Evolutionary conservation across 2,888 invertebrate genomes (phyloP), one percentile per base, ranked within the genome.

Genomic region (Cordilura impudica): DNA sequence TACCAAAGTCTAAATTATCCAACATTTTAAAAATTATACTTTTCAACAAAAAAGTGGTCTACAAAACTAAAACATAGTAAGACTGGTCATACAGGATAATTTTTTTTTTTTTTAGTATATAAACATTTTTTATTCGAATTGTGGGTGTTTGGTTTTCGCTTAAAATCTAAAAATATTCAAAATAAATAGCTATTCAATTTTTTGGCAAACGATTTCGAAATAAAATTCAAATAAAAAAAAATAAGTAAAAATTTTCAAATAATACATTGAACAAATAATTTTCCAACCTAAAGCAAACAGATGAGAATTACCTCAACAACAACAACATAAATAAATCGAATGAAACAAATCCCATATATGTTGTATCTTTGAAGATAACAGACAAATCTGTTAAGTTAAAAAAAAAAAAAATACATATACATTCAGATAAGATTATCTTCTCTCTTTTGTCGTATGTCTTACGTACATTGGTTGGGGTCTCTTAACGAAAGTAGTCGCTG

Each of bases 121-220:
- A n/a, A n/a, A n/a, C n/a, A n/a, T 19, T 45, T 14, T 47, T 26
- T 18, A 61, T 43, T 43, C 23, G 6, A 8, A 7, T 35, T 29
- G 21, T 65, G 47, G 14, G 65, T 72, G 72, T 63, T 31, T 21
- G 12, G 26, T 45, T 16, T 35, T 53, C 31, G 43, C 23, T 39
- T 35, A 67, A 18, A 56, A 67, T 45, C 71, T 79, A 67, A 79
- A 75, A 63, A 72, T 79, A 78, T 58, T 39, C 29, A 26, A 65
- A 26, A 26, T 23, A 31, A 71, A 79, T 71, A 58, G 67, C 54
- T 79, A 75, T 71, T 45, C 70, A 63, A 70, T 74, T 78, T 51
- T 70, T 66, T 72, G 77, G 65, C 76, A 72, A 72, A 54, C 8
- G 47, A n/a, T 66, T 53, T 47, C 14, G 8, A 31, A 5, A 58